Evolutionary conservation across 2,888 invertebrate species (phyloP), one percentile per base, ranked within the genome.

Genomic region (Bembecia ichneumoniformis): DNA sequence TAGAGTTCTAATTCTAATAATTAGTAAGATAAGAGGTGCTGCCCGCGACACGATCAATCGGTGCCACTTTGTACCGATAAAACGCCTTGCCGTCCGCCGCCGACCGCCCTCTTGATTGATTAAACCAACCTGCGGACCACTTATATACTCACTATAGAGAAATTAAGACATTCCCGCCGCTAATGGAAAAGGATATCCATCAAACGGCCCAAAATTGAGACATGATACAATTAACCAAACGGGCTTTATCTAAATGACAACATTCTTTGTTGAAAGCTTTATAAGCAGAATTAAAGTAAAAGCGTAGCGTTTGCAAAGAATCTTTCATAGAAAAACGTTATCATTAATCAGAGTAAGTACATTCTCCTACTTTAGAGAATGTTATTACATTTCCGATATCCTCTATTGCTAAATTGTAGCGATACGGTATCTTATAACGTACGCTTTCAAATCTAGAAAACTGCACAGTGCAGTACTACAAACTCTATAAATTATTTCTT

Each of bases 121-220:
- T 72, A 69, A 73, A 74, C 59, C 69, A 68, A 73, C 72, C 68
- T 62, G 66, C 61, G 61, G 62, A 68, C 77, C 77, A 77, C 77
- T 80, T 75, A 76, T 63, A 67, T 64, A 63, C 62, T 62, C 60
- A 66, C 74, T 75, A 74, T 62, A 60, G 58, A 68, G 68, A 73
- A 77, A 79, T 81, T 78, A 77, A 82, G 77, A 78, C 71, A 74
- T 71, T 63, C 70, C 64, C 64, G 62, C 62, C 72, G 47, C 70
- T 82, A 82, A 82, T 82, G 78, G 81, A 73, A 66, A 68, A 68
- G 68, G 74, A 77, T 71, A 81, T 80, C 71, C 73, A 75, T 80
- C 77, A 80, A 77, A 72, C 57, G 66, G 63, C 58, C 44, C 44
- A 44, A 44, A 44, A 44, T 44, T 44, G 17, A 44, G 44, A 44